Evolutionary conservation across 2,888 invertebrate genomes (phyloP).

Genomic region (Cetonia aurata): DNA sequence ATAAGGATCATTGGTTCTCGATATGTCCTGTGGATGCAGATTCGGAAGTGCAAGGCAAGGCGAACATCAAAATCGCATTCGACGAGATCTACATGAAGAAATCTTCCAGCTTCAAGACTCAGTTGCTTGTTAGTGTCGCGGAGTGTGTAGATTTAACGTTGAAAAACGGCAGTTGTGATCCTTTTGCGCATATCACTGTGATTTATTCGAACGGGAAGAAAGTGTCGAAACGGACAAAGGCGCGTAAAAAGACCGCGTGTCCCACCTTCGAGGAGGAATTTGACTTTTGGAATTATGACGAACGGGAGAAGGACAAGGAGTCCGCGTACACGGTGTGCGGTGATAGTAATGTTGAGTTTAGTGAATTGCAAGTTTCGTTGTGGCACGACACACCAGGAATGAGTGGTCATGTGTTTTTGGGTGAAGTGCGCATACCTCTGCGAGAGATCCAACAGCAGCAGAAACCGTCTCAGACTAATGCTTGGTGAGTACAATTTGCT

Average conservation of each 20-base stretch:
- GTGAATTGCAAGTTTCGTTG: conserved; percentile 84
- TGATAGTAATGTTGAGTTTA: conserved; percentile 77
- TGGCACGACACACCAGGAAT: conserved; percentile 88
- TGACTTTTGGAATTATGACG: conserved; percentile 75
- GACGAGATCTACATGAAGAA: conserved; percentile 66
- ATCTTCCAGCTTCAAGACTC: conserved; percentile 59
- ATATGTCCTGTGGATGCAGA: conserved; percentile 88
- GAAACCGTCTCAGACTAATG: conserved; percentile 73
- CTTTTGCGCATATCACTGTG: conserved; percentile 86
- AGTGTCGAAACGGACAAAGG: conserved; percentile 85
- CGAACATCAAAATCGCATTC: conserved; percentile 83
- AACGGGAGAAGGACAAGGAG: conserved; percentile 66
- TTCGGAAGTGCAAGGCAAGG: conserved; percentile 92
- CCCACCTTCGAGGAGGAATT: conserved; percentile 92
- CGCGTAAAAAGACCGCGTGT: conserved; percentile 90
- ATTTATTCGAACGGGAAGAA: conserved; percentile 85
- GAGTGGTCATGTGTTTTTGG: conserved; percentile 87
- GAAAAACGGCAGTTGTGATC: conserved; percentile 92
- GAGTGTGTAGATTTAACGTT: conserved; percentile 91
- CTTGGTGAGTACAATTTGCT: conserved; percentile 74
- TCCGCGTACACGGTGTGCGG: conserved; percentile 60
- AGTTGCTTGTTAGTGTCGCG: conserved; percentile 76
- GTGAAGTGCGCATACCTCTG: conserved; percentile 86
- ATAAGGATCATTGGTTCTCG: conserved; percentile 94
- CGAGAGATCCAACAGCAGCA: conserved; percentile 75